Conservation (phyloP, 2,888 invertebrate species). For the Loripinus fragilis region DNA sequence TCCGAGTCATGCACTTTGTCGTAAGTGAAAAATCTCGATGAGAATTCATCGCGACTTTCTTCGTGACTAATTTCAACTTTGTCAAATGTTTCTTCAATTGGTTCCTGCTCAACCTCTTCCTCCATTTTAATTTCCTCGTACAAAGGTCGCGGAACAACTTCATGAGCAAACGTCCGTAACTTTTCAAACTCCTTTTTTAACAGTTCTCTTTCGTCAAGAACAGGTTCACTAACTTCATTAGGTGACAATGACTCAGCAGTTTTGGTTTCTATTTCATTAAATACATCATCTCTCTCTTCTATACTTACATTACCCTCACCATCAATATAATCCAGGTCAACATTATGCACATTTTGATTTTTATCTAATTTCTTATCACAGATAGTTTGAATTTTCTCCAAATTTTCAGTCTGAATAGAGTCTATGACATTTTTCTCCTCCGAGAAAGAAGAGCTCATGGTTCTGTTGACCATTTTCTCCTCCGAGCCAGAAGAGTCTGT, state of each 20-base stretch:
- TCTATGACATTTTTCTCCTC: constrained; percentile 49
- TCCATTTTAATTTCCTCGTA: constrained; percentile 61
- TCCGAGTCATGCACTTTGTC: constrained; percentile 67
- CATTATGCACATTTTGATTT: constrained; percentile 34
- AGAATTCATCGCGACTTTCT: constrained; percentile 68
- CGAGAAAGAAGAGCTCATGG: constrained; percentile 48
- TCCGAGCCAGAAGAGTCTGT: constrained; percentile 52
- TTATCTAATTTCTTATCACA: constrained; percentile 45
- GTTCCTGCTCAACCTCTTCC: constrained; percentile 61
- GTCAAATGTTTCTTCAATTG: constrained; percentile 67
- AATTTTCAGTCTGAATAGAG: constrained; percentile 33
- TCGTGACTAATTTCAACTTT: constrained; percentile 60
- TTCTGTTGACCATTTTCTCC: constrained; percentile 42
- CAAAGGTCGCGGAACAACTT: constrained; percentile 62
- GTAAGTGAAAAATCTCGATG: constrained; percentile 61
- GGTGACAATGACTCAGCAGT: constrained; percentile 15
- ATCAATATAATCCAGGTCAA: constrained; percentile 34
- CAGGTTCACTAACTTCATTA: constrained; percentile 24
- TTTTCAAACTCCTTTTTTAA: constrained; percentile 70
- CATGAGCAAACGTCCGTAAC: constrained; percentile 68
- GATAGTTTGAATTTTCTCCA: constrained; percentile 20
- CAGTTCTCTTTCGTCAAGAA: constrained; percentile 53
- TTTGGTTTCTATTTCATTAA: constrained; percentile 3
- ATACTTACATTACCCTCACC: constrained; percentile 13
- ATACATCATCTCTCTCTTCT: constrained; percentile 6